These are phyloP conservation scores for Megaceryle alcyon DNA, from an alignment of 2,797 vertebrate genomes.

Conservation along the genomic window DNA sequence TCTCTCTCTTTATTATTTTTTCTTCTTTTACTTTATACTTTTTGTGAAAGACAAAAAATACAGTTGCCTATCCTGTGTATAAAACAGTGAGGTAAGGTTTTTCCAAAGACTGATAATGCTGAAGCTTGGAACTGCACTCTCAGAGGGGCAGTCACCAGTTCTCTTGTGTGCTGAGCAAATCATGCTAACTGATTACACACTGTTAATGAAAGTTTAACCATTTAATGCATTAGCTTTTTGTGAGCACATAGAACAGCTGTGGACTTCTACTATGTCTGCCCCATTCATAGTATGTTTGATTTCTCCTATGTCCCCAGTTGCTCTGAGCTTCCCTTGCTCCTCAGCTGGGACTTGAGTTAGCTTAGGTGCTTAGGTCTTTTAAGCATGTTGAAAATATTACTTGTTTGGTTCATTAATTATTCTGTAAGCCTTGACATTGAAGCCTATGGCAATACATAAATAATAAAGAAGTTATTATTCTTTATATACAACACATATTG, in stretches of 20 bases:
- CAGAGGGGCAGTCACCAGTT: slow-evolving; percentile 35
- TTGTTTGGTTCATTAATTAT: slow-evolving; percentile 64
- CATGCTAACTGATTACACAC: slow-evolving; percentile 65
- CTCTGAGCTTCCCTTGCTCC: slow-evolving; percentile 17
- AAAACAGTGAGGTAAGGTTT: not conserved
- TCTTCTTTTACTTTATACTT: not conserved
- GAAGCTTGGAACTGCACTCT: slow-evolving; percentile 21
- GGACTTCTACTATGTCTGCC: slow-evolving; percentile 4
- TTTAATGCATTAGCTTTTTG: slow-evolving; percentile 68
- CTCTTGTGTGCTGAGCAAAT: slow-evolving; percentile 52
- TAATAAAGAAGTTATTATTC: slow-evolving; percentile 38
- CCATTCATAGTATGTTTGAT: slow-evolving; percentile 5
- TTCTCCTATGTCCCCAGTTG: slow-evolving; percentile 51
- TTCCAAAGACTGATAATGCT: not conserved
- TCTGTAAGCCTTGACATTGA: slow-evolving; percentile 10
- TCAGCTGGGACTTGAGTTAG: slow-evolving; percentile 48
- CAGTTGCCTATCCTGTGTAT: not conserved
- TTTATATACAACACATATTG: not conserved
- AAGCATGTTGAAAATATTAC: slow-evolving; percentile 44
- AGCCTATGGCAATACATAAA: slow-evolving; percentile 15
- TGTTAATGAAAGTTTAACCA: slow-evolving; percentile 74
- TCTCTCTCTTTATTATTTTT: not conserved
- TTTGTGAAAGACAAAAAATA: not conserved
- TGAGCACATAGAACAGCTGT: slow-evolving; percentile 54
- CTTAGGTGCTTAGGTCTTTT: slow-evolving; percentile 50